Evolutionary conservation across 2,797 vertebrate genomes (phyloP).

Genomic region (Columba guinea): DNA sequence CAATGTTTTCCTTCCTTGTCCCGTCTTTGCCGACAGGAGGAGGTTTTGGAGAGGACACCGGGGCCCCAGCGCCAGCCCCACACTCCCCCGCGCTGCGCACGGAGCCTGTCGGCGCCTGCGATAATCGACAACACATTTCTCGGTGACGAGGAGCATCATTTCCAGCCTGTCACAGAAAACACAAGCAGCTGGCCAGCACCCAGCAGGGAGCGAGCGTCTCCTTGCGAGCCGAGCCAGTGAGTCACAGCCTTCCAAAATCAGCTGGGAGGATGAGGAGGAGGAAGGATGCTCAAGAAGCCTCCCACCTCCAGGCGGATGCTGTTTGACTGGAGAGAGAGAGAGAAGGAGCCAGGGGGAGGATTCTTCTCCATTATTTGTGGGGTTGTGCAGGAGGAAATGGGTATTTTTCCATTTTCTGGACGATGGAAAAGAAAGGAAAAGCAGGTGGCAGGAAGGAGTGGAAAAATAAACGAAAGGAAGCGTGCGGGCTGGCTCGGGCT

Average conservation of each 20-base stretch:
- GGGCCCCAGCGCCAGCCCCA: not conserved
- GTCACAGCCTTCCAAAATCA: not conserved
- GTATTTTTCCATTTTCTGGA: not conserved
- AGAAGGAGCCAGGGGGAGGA: not conserved
- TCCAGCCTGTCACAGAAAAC: slow-evolving; percentile 35
- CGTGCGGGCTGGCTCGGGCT: not conserved
- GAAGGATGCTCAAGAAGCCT: not conserved
- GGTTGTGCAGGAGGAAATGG: not conserved
- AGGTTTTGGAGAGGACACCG: not conserved
- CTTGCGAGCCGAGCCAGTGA: slow-evolving; percentile 38
- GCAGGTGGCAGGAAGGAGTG: slow-evolving; percentile 4
- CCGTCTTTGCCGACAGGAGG: not conserved
- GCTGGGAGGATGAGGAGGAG: slow-evolving; percentile 5
- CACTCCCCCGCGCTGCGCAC: not conserved
- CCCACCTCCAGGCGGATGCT: not conserved
- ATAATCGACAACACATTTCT: slow-evolving; percentile 47
- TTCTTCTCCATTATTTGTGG: not conserved
- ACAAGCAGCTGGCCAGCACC: not conserved
- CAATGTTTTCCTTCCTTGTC: not conserved
- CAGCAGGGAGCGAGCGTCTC: slow-evolving; percentile 20
- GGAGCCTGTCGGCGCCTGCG: not conserved
- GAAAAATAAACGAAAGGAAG: slow-evolving; percentile 34
- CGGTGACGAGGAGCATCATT: not conserved
- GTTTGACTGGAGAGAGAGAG: not conserved
- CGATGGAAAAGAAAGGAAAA: slow-evolving; percentile 9